Percentiles rank a stretch among this genome's conserved stretches.
Conservation (phyloP, 1,140 invertebrate genomes). For the Galendromus occidentalis region DNA sequence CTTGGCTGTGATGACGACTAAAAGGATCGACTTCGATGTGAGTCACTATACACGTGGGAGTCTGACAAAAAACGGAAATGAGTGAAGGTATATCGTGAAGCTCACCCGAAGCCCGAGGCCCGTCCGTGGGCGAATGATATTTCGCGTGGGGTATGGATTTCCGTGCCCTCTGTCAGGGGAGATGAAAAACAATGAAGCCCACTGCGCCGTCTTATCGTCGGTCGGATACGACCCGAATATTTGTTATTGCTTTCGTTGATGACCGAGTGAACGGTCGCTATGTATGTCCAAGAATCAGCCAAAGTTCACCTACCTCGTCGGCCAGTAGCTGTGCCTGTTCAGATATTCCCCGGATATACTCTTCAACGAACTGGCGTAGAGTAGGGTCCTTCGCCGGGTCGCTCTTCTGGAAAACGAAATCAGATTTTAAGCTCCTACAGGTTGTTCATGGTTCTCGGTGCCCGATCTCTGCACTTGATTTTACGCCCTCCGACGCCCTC, state of each 20-base stretch:
- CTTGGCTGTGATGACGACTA: not conserved
- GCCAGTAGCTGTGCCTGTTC: conserved; percentile 2
- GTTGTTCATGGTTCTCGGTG: too few relatives aligned
- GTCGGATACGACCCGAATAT: too few relatives aligned
- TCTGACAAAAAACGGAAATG: not conserved
- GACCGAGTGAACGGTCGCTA: too few relatives aligned
- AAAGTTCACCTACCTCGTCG: not conserved
- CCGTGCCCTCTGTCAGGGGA: not conserved
- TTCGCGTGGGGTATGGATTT: conserved; percentile 1
- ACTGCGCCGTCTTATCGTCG: too few relatives aligned
- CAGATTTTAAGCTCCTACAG: too few relatives aligned
- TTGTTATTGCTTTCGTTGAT: too few relatives aligned
- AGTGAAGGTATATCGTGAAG: not conserved
- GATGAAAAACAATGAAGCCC: not conserved
- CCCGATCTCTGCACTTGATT: too few relatives aligned
- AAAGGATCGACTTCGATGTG: not conserved
- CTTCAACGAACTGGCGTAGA: not conserved
- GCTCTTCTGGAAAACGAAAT: too few relatives aligned
- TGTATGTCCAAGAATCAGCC: too few relatives aligned
- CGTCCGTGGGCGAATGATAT: conserved; percentile 5
- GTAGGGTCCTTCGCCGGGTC: not conserved
- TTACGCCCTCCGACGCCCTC: too few relatives aligned
- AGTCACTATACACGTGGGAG: not conserved
- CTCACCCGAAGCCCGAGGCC: not conserved
- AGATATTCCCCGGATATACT: not conserved